Conservation (phyloP, 2,113 vertebrate species). For the Gnathonemus echidnorhynchus region DNA sequence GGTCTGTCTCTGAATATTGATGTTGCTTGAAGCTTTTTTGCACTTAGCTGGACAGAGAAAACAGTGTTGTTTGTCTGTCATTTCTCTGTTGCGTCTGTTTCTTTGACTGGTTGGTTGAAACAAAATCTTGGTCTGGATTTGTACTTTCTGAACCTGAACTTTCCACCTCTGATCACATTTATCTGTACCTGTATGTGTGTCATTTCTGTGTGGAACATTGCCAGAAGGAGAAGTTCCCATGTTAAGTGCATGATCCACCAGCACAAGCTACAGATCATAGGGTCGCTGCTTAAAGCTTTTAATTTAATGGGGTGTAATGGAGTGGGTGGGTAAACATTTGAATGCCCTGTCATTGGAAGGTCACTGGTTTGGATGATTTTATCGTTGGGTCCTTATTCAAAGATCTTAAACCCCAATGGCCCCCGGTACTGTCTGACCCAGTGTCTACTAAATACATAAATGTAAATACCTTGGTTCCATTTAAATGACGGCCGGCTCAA, state of each 20-base stretch:
- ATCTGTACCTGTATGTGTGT: not conserved
- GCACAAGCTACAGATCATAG: not conserved
- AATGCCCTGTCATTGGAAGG: not conserved
- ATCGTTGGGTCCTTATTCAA: not conserved
- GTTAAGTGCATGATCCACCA: not conserved
- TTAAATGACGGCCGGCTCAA: not conserved
- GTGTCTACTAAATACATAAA: not conserved
- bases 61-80: not conserved
- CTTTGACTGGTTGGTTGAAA: not conserved
- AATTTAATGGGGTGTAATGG: constrained; percentile 6
- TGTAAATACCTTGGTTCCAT: not conserved
- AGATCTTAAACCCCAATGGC: not conserved
- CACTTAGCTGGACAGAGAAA: not conserved
- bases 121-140: not conserved
- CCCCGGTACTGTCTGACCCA: not conserved
- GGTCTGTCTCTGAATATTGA: not conserved
- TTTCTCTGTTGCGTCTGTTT: not conserved
- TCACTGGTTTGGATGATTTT: not conserved
- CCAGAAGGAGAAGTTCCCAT: not conserved
- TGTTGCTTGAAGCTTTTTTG: not conserved
- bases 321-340: not conserved
- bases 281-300: not conserved
- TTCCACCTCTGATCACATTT: not conserved
- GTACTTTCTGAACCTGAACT: not conserved
- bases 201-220: not conserved